Base-by-base conservation (phyloP, 1,140 invertebrate species). In the Stegodyphus dumicola region DNA sequence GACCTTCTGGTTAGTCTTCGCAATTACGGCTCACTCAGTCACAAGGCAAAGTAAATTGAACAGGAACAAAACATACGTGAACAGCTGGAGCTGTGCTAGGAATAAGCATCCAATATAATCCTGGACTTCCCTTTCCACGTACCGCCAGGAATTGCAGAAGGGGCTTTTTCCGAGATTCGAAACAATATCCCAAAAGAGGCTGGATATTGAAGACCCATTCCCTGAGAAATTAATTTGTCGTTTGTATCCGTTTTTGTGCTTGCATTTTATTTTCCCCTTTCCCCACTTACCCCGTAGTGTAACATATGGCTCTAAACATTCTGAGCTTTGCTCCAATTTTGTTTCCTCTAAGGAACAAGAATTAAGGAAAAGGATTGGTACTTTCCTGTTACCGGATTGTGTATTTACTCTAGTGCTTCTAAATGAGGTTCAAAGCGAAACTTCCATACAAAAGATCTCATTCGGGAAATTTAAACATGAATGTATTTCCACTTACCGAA, bases 181-280 rank as follows among this genome's bases (percentile, higher is more conserved):
- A 71, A 52, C 70, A 11, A 71, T 11, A 33, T 33, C 33, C 33
- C 33, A 3, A 33, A 33, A 33, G 33, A 33, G 33, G 33, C 33
- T 33, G 33, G 33, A 33, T 33, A 33, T 3, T 33, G 33, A 33
- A 33, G 33, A 33, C 1, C 33, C 33, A 33, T 33, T 71, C 18
- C 70, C 33, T n/a, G 48, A 10, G 70, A 71, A 71, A 71, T 71
- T 71, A 71, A 71, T 71, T 71, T 71, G 33, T 71, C 70, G 10
- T 49, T 13, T 69, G 33, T 49, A 6, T 51, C 70, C 18, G 17
- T 18, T 6, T n/a, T 18, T 18, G 9, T n/a, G n/a, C 33, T 17
- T 67, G 66, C 15, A 18, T 9, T 67, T 67, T 67, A 18, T 18
- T 17, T 67, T 67, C 9, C 11, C 11, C n/a, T 18, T 33, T 9